Evolutionary conservation across 2,888 invertebrate species (phyloP).

Genomic region (Osedax fenrisi): DNA sequence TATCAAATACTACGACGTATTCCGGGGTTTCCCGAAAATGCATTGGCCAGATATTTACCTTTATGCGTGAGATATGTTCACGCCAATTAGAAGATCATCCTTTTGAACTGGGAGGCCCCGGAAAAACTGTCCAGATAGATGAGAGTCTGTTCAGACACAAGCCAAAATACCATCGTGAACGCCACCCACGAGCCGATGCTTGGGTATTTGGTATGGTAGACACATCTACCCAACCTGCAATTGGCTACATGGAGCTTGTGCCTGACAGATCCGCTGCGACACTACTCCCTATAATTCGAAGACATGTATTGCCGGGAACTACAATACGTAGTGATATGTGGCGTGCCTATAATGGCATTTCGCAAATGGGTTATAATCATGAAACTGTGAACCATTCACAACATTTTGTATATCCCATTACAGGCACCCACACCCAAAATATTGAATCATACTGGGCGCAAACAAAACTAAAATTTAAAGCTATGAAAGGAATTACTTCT

Average conservation of each 20-base stretch:
- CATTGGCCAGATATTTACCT: not conserved
- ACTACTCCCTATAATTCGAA: conserved; percentile 7
- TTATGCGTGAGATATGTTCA: not conserved
- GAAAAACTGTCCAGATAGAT: not conserved
- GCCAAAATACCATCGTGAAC: conserved; percentile 3
- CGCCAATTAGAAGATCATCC: not conserved
- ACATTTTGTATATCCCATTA: not conserved
- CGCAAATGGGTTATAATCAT: too few species aligned
- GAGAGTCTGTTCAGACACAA: conserved; percentile 8
- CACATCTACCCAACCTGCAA: not conserved
- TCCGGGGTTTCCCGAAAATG: not conserved
- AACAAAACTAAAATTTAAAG: not conserved
- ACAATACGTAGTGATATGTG: too few species aligned
- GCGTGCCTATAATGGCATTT: too few species aligned
- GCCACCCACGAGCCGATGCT: not conserved
- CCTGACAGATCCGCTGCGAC: not conserved
- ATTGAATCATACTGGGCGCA: conserved; percentile 5
- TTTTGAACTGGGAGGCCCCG: not conserved
- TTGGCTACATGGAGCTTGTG: not conserved
- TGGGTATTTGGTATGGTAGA: conserved; percentile 4
- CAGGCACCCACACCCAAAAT: not conserved
- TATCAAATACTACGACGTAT: too few species aligned
- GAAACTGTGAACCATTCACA: not conserved
- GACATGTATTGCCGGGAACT: too few species aligned
- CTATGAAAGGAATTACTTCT: conserved; percentile 6